phyloP scores from a whole-genome alignment of 2,113 vertebrate genomes.

The Galbula dea region DNA sequence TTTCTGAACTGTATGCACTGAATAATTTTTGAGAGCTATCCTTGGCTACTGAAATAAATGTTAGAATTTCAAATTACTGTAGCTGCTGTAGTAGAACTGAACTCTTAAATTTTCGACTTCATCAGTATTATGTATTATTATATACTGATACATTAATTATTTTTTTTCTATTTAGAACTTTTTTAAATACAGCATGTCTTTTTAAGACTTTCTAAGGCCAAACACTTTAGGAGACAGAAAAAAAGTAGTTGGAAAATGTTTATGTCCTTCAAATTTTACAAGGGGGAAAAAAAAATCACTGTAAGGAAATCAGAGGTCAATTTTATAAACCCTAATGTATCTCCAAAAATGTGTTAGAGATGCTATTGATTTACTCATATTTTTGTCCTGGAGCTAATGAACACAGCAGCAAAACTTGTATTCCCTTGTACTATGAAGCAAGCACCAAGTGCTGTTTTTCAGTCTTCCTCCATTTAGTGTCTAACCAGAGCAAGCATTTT shows the following conservation, averaged over 20 bases:
- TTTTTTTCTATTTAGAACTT: not conserved
- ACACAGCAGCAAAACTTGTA: not conserved
- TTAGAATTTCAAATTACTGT: not conserved
- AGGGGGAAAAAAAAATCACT: too few relatives aligned
- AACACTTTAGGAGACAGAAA: not conserved
- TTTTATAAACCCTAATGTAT: not conserved
- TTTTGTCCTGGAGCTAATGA: not conserved
- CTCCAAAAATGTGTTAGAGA: not conserved
- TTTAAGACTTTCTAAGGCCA: not conserved
- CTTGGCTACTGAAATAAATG: not conserved
- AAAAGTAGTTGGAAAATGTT: not conserved
- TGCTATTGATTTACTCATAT: not conserved
- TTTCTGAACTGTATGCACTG: not conserved
- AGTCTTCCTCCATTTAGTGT: not conserved
- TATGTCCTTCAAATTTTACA: not conserved
- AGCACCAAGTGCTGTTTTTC: not conserved
- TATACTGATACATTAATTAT: not conserved
- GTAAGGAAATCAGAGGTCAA: not conserved
- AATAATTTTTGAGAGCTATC: not conserved
- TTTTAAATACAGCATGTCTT: not conserved
- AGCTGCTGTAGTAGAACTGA: not conserved
- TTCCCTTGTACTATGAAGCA: not conserved
- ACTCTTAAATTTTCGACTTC: not conserved
- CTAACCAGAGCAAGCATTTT: not conserved
- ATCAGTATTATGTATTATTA: not conserved